phyloP scores from a whole-genome alignment of 2,888 invertebrate genomes.

The Achlya flavicornis region DNA sequence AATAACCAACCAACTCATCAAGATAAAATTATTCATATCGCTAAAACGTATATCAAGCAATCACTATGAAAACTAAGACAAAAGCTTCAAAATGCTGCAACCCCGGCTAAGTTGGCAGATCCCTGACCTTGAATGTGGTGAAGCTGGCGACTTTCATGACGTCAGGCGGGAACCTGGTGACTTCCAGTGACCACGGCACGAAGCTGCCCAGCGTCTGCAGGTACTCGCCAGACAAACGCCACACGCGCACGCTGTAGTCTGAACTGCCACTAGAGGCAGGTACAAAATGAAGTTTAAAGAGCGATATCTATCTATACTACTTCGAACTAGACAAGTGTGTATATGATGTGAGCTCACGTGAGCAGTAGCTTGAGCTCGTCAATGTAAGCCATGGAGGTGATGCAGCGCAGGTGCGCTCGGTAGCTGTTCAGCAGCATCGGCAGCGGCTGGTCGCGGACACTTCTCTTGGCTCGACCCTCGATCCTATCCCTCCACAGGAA shows the following conservation, averaged over 20 bases:
- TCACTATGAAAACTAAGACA: too few relatives aligned
- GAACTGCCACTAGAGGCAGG: conserved; percentile 81
- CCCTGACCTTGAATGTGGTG: conserved; percentile 89
- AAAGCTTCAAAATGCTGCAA: too few relatives aligned
- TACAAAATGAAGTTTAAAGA: too few relatives aligned
- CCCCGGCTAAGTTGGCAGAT: too few relatives aligned
- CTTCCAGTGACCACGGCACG: conserved; percentile 83
- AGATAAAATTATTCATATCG: too few relatives aligned
- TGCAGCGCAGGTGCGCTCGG: conserved; percentile 87
- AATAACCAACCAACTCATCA: too few relatives aligned
- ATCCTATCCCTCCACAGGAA: conserved; percentile 88
- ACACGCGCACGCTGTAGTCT: conserved; percentile 89
- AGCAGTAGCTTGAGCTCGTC: conserved; percentile 86
- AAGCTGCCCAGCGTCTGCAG: conserved; percentile 90
- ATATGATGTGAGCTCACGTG: conserved; percentile 74
- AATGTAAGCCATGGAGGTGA: conserved; percentile 87
- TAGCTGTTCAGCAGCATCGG: conserved; percentile 88
- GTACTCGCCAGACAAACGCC: conserved; percentile 88
- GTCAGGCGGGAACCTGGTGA: conserved; percentile 88
- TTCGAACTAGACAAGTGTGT: too few relatives aligned
- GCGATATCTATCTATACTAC: too few relatives aligned
- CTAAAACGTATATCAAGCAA: too few relatives aligned
- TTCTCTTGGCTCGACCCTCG: conserved; percentile 87
- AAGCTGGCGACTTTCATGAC: conserved; percentile 89
- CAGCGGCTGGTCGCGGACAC: conserved; percentile 83